A percentile compares a stretch with the other conserved stretches of the same genome.
These are phyloP conservation scores for Gambusia yucatana DNA, from an alignment of 2,797 vertebrate species.

Conservation along the genomic window DNA sequence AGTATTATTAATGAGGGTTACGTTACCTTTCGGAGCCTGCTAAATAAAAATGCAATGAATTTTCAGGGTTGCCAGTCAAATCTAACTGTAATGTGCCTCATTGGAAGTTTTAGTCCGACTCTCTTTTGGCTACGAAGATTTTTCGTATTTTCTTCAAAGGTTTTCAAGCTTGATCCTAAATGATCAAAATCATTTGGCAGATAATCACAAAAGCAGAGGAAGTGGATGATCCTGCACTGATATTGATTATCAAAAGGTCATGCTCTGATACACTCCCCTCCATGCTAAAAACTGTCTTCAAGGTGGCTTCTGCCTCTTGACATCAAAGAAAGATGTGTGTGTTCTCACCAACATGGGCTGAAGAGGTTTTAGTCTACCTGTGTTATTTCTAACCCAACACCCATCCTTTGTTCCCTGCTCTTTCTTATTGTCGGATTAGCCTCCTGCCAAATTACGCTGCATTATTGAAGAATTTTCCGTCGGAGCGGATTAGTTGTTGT, in stretches of 20 bases:
- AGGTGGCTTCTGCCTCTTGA: background rate
- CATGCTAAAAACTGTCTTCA: constrained; percentile 13
- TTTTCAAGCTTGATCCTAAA: background rate
- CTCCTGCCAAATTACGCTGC: constrained; percentile 26
- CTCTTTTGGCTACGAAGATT: background rate
- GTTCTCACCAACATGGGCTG: constrained; percentile 11
- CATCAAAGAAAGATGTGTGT: constrained; percentile 9
- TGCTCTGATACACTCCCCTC: background rate
- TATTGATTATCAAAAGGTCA: background rate
- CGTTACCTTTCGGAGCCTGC: background rate
- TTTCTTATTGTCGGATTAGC: constrained; percentile 43
- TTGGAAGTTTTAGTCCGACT: background rate
- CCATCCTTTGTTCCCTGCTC: constrained; percentile 35
- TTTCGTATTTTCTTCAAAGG: background rate
- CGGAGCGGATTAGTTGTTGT: constrained; percentile 56
- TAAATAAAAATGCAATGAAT: background rate
- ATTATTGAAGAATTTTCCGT: constrained; percentile 31
- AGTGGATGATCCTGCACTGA: background rate
- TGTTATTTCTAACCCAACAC: constrained; percentile 19
- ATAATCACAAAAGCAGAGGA: background rate
- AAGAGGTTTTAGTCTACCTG: constrained; percentile 18
- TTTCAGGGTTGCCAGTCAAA: background rate
- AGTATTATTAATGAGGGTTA: background rate
- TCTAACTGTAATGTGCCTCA: background rate
- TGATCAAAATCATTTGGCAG: background rate